Conservation (phyloP, 2,888 invertebrate genomes). For the Colletes collaris region DNA sequence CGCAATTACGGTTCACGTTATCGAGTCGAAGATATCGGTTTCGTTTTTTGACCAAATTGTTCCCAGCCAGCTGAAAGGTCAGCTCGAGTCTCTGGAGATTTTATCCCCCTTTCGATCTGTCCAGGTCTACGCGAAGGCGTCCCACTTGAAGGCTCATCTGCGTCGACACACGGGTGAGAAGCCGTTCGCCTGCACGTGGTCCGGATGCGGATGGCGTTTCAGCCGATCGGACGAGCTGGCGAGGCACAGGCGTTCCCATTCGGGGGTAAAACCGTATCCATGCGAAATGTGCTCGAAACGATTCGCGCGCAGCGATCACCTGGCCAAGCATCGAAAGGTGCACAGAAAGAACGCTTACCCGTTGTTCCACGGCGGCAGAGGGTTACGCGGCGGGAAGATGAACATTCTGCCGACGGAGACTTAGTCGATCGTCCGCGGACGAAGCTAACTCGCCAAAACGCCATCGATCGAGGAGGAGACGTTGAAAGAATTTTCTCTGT, state of each 20-base stretch:
- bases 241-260: constrained; percentile 96
- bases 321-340: constrained; percentile 95
- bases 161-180: constrained; percentile 93
- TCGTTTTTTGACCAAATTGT: too few species aligned
- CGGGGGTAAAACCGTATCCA: constrained; percentile 96
- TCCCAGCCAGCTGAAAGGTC: too few species aligned
- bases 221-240: constrained; percentile 97
- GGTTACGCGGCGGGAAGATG: constrained; percentile 74
- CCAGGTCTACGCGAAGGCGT: constrained; percentile 94
- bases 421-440: constrained; percentile 54
- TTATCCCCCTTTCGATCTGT: background rate
- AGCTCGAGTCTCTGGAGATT: background rate
- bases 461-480: background rate
- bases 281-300: constrained; percentile 94
- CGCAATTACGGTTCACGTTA: too few species aligned
- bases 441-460: background rate
- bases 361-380: constrained; percentile 74
- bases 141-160: constrained; percentile 94
- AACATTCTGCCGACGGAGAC: constrained; percentile 73
- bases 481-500: constrained; percentile 19
- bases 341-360: constrained; percentile 86
- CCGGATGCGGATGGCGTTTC: constrained; percentile 95
- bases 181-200: constrained; percentile 89
- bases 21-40: too few species aligned
- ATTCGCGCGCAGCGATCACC: constrained; percentile 96